These are phyloP conservation scores for Aphodius sticticus DNA, from an alignment of 2,888 invertebrate species.

Conservation along the genomic window DNA sequence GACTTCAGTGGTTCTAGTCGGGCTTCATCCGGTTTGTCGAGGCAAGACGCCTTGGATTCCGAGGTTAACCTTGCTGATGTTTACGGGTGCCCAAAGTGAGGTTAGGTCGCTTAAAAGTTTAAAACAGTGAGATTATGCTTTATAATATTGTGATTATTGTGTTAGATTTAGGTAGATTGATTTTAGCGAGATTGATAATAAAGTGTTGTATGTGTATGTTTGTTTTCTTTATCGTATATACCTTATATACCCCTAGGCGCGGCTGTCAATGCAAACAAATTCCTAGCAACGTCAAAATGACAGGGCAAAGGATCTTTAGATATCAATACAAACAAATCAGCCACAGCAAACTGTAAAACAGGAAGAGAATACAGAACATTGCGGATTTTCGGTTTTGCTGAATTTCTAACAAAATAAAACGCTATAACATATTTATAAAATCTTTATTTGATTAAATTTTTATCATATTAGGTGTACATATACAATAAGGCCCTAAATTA, in stretches of 20 bases:
- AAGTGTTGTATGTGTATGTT: neutral
- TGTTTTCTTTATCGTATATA: neutral
- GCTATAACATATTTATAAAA: neutral
- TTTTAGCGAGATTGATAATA: neutral
- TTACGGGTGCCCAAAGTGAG: slow-evolving; percentile 39
- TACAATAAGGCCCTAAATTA: neutral
- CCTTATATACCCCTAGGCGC: too few relatives aligned
- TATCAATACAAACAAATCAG: too few relatives aligned
- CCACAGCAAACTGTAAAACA: too few relatives aligned
- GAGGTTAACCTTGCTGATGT: slow-evolving; percentile 53
- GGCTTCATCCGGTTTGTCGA: slow-evolving; percentile 51
- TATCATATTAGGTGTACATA: neutral
- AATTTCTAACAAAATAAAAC: too few relatives aligned
- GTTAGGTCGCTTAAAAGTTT: neutral
- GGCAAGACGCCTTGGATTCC: slow-evolving; percentile 55
- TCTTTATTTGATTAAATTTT: neutral
- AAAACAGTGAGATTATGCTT: slow-evolving; percentile 14
- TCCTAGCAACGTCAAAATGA: too few relatives aligned
- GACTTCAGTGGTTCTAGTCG: slow-evolving; percentile 51
- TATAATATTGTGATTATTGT: neutral
- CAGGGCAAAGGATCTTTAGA: too few relatives aligned
- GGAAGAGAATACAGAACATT: too few relatives aligned
- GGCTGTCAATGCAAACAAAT: too few relatives aligned
- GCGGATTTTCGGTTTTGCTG: too few relatives aligned
- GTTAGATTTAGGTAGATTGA: neutral